Percentiles rank a stretch among this genome's conserved stretches.
phyloP scores from a whole-genome alignment of 2,113 vertebrate genomes.

The Isurus oxyrinchus region DNA sequence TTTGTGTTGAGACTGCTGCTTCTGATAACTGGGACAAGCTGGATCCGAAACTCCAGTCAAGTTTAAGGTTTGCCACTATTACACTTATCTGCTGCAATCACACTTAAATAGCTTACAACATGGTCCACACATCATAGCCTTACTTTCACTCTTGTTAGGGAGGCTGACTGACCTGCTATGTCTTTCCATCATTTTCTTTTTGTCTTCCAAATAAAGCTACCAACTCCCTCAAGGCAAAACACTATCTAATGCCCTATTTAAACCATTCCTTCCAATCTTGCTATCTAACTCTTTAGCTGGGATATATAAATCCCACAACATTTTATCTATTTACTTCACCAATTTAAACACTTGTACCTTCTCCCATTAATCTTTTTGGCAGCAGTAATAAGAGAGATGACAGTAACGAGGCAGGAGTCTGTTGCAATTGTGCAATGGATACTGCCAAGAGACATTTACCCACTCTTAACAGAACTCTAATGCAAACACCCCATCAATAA shows the following conservation, averaged over 20 bases:
- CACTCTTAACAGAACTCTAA: neutral
- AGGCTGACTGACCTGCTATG: neutral
- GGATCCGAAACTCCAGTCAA: neutral
- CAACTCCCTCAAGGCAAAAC: neutral
- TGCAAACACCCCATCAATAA: neutral
- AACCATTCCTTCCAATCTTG: neutral
- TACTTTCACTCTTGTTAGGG: too few relatives aligned
- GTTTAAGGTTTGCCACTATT: neutral
- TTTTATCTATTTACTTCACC: neutral
- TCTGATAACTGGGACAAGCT: neutral
- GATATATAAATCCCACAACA: neutral
- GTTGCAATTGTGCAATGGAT: neutral
- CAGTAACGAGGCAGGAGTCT: neutral
- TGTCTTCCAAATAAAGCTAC: neutral
- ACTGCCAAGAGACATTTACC: neutral
- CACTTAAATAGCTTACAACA: neutral
- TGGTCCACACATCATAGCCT: neutral
- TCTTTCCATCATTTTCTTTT: neutral
- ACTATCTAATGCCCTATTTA: neutral
- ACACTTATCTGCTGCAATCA: neutral
- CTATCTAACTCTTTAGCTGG: neutral
- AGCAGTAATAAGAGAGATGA: neutral
- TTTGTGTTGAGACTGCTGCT: neutral
- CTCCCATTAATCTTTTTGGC: neutral
- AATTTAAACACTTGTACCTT: neutral